These are phyloP conservation scores for Colletes collaris DNA, from an alignment of 2,888 invertebrate species.

Conservation along the genomic window DNA sequence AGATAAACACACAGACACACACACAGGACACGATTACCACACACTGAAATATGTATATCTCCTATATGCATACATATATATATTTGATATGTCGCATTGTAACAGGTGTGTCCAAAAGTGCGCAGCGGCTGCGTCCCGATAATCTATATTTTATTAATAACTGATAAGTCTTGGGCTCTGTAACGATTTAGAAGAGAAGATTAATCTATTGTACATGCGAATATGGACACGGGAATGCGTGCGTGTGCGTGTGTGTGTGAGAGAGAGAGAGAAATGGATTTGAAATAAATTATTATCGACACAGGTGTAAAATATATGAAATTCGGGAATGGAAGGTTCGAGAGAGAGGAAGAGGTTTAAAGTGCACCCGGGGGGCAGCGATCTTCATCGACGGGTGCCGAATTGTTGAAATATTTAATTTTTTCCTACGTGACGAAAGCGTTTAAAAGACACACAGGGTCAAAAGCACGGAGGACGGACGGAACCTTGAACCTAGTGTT, in stretches of 20 bases:
- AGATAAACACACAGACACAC: conserved; percentile 9
- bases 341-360: conserved; percentile 12
- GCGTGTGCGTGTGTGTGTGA: neutral
- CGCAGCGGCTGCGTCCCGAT: conserved; percentile 77
- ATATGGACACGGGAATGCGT: conserved; percentile 28
- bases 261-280: no score
- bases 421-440: conserved; percentile 38
- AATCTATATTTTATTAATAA: conserved; percentile 81
- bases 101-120: conserved; percentile 78
- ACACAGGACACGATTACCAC: conserved; percentile 11
- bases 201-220: conserved; percentile 58
- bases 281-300: conserved; percentile 13
- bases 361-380: neutral
- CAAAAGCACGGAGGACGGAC: conserved; percentile 17
- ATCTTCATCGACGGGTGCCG: conserved; percentile 5
- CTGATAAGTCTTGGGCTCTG: conserved; percentile 71
- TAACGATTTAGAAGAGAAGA: conserved; percentile 59
- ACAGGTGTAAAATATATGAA: conserved; percentile 35
- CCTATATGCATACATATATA: conserved; percentile 66
- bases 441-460: conserved; percentile 57
- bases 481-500: neutral
- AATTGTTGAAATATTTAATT: conserved; percentile 32
- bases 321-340: conserved; percentile 45
- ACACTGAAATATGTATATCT: conserved; percentile 66
- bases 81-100: conserved; percentile 79